Evolutionary conservation across 2,797 vertebrate species (phyloP).

Genomic region (Pipistrellus pipistrellus): DNA sequence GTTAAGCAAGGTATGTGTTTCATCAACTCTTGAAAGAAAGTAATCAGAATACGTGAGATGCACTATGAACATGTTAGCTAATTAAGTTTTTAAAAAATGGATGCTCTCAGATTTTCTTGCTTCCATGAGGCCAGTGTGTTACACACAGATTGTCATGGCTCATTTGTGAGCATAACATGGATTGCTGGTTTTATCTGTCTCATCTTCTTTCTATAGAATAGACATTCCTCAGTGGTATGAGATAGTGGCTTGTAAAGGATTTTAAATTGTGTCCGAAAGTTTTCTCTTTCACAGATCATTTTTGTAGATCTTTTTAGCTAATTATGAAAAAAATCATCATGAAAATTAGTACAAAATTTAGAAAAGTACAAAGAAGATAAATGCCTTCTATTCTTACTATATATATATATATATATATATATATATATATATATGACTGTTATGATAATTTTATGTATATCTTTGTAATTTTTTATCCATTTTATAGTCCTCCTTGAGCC

Average conservation of each 20-base stretch:
- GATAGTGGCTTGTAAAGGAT: not conserved
- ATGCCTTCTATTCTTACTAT: not conserved
- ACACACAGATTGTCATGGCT: not conserved
- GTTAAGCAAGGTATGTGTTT: not conserved
- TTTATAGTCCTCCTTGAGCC: not conserved
- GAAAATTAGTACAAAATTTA: slow-evolving; percentile 6
- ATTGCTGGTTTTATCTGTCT: not conserved
- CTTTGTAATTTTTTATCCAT: slow-evolving; percentile 6
- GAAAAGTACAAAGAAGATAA: not conserved
- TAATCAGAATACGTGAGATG: not conserved
- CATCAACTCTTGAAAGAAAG: not conserved
- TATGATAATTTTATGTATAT: not conserved
- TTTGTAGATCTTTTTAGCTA: not conserved
- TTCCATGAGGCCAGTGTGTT: not conserved
- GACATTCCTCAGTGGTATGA: not conserved
- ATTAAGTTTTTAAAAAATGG: not conserved
- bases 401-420: not conserved
- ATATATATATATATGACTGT: too few relatives aligned
- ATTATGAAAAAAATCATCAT: not conserved
- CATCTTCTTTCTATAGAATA: not conserved
- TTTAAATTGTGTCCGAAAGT: not conserved
- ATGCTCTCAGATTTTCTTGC: not conserved
- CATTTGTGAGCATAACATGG: not conserved
- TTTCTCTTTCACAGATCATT: not conserved
- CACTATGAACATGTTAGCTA: not conserved